Evolutionary conservation across 2,113 vertebrate genomes (phyloP), one percentile per base, ranked within the genome.

Genomic region (Phalacrocorax aristotelis): DNA sequence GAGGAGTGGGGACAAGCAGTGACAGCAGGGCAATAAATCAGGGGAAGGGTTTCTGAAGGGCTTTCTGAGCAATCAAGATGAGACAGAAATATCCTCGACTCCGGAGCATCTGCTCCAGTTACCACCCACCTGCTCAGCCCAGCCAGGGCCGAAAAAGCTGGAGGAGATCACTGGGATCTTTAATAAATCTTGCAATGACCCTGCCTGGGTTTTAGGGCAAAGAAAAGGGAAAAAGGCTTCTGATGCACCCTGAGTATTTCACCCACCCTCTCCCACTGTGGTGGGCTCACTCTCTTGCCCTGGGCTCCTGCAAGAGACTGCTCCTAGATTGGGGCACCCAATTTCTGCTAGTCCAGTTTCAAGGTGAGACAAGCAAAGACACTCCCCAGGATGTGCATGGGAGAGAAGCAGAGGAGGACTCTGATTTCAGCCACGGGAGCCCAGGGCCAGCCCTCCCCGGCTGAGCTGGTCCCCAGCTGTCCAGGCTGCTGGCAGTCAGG

Each of bases 101-200:
- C 42, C 2, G 0, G 42, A 94, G 84, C 80, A 87, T 34, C 54
- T 49, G 64, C 66, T 83, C 42, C 71, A 72, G 46, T 17, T 27
- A 21, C 36, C 72, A 38, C n/a, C 44, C 55, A 32, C 60, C 61
- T 0, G 2, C 80, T 36, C 46, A 25, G 71, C 30, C 48, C 7
- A 69, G 29, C 9, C 0, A 2, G 51, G 34, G 17, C 23, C 51
- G 38, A 11, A 10, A 34, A 36, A 46, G 6, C 65, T 0, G 0
- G 25, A 22, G 38, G 70, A 84, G 49, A 49, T 30, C 30, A 1
- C 8, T 4, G 60, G 26, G 51, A 38, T 52, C 40, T 66, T 40
- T 52, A 44, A 40, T 5, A 38, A 76, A 52, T 8, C 60, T 49
- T 29, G 34, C 2, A 3, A 30, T 10, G n/a, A 26, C 29, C 19